These are phyloP conservation scores for Virgularia gustaviana DNA, from an alignment of 92 coral and sea anemone genomes.

Conservation along the genomic window DNA sequence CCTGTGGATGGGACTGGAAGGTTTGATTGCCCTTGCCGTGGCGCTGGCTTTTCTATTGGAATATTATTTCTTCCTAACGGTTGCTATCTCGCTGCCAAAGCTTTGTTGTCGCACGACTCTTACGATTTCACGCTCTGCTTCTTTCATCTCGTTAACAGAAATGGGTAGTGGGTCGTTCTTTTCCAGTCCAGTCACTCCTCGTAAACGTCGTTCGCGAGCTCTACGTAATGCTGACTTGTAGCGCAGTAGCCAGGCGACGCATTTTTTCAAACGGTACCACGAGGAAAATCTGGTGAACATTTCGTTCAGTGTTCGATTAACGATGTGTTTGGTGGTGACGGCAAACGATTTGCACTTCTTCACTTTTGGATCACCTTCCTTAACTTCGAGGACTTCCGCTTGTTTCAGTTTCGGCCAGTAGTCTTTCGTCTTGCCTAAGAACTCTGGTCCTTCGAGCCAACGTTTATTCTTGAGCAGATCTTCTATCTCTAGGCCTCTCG, in stretches of 20 bases:
- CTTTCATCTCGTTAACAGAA: not conserved
- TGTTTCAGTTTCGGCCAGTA: not conserved
- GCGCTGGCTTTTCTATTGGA: not conserved
- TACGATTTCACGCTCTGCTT: not conserved
- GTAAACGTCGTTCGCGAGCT: slow-evolving; percentile 4
- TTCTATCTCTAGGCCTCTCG: slow-evolving; percentile 6
- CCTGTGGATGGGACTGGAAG: not conserved
- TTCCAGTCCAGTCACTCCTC: not conserved
- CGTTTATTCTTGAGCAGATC: slow-evolving; percentile 24
- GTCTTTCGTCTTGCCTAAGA: not conserved
- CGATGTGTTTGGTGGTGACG: not conserved
- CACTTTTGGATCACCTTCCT: not conserved
- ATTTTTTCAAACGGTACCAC: not conserved
- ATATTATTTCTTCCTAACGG: not conserved
- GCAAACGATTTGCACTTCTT: slow-evolving; percentile 4
- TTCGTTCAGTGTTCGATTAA: not conserved
- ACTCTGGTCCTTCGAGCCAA: slow-evolving; percentile 32
- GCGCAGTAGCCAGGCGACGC: slow-evolving; percentile 10
- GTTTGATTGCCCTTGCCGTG: not conserved
- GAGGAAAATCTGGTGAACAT: not conserved
- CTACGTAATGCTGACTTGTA: slow-evolving; percentile 5
- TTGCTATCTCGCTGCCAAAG: not conserved
- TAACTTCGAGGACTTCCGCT: not conserved
- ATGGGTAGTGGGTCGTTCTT: not conserved
- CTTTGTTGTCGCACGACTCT: not conserved